Percentiles rank a stretch among this genome's conserved stretches.
phyloP scores from a whole-genome alignment of 1,140 invertebrate genomes.

The Metaphire vulgaris region DNA sequence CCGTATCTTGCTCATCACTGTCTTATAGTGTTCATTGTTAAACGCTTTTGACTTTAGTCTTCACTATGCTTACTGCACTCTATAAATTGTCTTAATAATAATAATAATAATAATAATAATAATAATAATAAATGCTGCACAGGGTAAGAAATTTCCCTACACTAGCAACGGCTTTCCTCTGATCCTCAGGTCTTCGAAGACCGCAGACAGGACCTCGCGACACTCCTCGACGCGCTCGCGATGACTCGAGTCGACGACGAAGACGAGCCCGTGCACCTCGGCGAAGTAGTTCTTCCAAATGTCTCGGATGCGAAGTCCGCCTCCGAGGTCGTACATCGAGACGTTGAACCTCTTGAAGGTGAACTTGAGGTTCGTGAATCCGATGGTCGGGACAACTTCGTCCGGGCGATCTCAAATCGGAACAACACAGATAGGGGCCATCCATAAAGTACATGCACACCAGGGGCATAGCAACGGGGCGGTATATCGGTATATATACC shows the following conservation, averaged over 20 bases:
- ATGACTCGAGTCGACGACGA: slow-evolving; percentile 78
- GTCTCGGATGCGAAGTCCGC: slow-evolving; percentile 72
- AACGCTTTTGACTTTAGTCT: no score
- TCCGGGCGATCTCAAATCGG: slow-evolving; percentile 59
- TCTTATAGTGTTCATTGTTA: no score
- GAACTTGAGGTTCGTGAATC: slow-evolving; percentile 70
- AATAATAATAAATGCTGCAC: neutral
- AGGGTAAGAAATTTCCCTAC: slow-evolving; percentile 53
- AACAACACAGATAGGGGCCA: no score
- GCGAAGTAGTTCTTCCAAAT: slow-evolving; percentile 83
- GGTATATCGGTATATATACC: no score
- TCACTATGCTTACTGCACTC: no score
- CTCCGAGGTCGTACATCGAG: slow-evolving; percentile 78
- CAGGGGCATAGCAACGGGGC: no score
- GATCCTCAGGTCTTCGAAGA: slow-evolving; percentile 68
- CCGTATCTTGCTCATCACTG: no score
- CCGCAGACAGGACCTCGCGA: slow-evolving; percentile 62
- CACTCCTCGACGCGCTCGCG: slow-evolving; percentile 68
- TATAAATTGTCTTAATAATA: neutral
- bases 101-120: slow-evolving; percentile 4
- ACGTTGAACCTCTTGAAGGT: slow-evolving; percentile 63
- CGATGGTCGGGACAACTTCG: slow-evolving; percentile 69
- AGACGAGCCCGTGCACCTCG: slow-evolving; percentile 78
- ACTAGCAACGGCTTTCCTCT: slow-evolving; percentile 67
- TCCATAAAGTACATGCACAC: no score